phyloP scores from a whole-genome alignment of 2,113 vertebrate genomes.

The Gambusia holbrooki region DNA sequence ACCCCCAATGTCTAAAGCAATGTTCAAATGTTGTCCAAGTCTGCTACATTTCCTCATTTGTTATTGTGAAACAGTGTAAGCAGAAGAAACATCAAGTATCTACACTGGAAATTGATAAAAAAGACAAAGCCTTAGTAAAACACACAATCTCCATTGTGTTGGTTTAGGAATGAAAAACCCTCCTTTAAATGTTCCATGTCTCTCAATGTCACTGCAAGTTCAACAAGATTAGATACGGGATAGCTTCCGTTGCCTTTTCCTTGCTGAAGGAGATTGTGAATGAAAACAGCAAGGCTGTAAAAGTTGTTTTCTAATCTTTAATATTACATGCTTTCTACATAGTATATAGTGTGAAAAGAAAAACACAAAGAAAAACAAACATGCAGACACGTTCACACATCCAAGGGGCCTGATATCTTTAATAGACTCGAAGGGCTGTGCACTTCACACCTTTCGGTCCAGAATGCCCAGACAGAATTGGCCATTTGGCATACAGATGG shows the following conservation, averaged over 20 bases:
- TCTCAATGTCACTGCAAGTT: constrained; percentile 74
- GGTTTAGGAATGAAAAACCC: constrained; percentile 56
- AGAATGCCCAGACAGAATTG: constrained; percentile 67
- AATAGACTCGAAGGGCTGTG: constrained; percentile 48
- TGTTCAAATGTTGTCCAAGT: constrained; percentile 55
- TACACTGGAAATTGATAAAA: constrained; percentile 64
- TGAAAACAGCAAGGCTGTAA: constrained; percentile 32
- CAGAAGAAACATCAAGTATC: constrained; percentile 62
- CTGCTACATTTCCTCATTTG: constrained; percentile 59
- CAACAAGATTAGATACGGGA: constrained; percentile 76
- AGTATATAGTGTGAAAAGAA: constrained; percentile 2
- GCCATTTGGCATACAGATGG: constrained; percentile 78
- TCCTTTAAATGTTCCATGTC: constrained; percentile 67
- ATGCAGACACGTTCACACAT: constrained; percentile 21
- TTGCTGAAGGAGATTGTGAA: constrained; percentile 26
- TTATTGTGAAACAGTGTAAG: constrained; percentile 53
- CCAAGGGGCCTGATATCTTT: constrained; percentile 48
- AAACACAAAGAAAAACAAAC: background rate
- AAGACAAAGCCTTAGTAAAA: constrained; percentile 57
- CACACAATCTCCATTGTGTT: constrained; percentile 62
- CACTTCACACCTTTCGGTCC: constrained; percentile 68
- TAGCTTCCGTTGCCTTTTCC: constrained; percentile 57
- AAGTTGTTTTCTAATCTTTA: constrained; percentile 37
- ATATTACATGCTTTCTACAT: constrained; percentile 9
- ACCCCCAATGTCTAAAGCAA: constrained; percentile 21